Evolutionary conservation across 2,888 invertebrate species (phyloP).

Genomic region (Macrophya annulata): DNA sequence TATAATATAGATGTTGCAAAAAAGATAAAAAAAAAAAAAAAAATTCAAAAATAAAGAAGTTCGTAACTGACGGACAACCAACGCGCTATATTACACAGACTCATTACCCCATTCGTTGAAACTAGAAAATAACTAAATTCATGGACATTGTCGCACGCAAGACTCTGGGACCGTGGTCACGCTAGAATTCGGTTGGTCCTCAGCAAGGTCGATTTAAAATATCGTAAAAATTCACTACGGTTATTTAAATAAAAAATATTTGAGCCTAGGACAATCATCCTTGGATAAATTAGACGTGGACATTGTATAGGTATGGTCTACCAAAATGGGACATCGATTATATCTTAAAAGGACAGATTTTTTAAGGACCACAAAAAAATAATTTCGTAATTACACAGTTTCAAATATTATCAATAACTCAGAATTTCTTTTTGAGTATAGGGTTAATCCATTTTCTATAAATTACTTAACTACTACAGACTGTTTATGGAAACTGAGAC

Average conservation of each 20-base stretch:
- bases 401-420: too few relatives aligned
- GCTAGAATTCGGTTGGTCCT: conserved; percentile 13
- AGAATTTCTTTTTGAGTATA: too few relatives aligned
- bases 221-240: background rate
- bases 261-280: conserved; percentile 32
- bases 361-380: too few relatives aligned
- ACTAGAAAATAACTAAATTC: conserved; percentile 8
- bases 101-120: conserved; percentile 24
- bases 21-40: background rate
- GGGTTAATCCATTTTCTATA: too few relatives aligned
- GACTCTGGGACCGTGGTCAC: background rate
- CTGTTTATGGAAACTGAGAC: background rate
- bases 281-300: background rate
- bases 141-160: conserved; percentile 36
- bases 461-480: background rate
- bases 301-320: too few relatives aligned
- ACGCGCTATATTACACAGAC: background rate
- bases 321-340: too few relatives aligned
- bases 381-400: background rate
- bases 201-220: conserved; percentile 1
- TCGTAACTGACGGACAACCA: background rate
- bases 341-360: too few relatives aligned
- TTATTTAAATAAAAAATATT: background rate
- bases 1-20: background rate
- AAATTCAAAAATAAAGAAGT: background rate